phyloP scores from a whole-genome alignment of 64 coral and sea anemone species.

The Porites lutea region DNA sequence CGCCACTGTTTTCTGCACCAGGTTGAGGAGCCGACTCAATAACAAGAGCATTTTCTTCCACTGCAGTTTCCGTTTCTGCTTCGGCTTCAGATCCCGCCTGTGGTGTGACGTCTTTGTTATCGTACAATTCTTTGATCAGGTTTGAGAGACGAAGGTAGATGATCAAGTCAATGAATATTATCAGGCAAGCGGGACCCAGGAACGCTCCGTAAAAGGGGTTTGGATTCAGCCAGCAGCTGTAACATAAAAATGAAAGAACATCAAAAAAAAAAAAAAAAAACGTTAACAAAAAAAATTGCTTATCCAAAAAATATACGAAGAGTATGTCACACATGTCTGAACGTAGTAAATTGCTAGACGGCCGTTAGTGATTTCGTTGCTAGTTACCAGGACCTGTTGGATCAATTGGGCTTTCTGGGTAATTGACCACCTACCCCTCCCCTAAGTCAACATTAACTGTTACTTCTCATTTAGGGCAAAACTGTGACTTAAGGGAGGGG shows the following conservation, averaged over 20 bases:
- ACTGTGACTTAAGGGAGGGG: too few species aligned
- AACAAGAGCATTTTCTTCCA: conserved; percentile 50
- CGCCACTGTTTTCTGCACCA: neutral
- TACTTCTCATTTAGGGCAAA: too few species aligned
- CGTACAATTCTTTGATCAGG: conserved; percentile 55
- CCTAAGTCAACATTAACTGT: too few species aligned
- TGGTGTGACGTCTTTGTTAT: neutral
- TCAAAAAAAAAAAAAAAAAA: neutral
- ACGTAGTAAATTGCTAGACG: too few species aligned
- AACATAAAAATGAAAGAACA: conserved; percentile 10
- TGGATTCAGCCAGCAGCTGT: conserved; percentile 88
- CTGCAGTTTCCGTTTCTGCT: conserved; percentile 1
- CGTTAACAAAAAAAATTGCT: too few species aligned
- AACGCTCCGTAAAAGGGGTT: conserved; percentile 93
- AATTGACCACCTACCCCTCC: too few species aligned
- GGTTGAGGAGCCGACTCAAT: neutral
- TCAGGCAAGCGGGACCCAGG: conserved; percentile 88
- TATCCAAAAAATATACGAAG: too few species aligned
- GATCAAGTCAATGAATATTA: conserved; percentile 84
- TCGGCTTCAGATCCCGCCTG: conserved; percentile 3
- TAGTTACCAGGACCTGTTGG: too few species aligned
- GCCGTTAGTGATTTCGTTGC: too few species aligned
- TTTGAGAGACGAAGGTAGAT: conserved; percentile 80
- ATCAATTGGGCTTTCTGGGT: too few species aligned
- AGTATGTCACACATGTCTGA: too few species aligned